Percentiles rank a stretch among this genome's conserved stretches.
These are phyloP conservation scores for Junonia oenone DNA, from an alignment of 2,888 invertebrate species.

Conservation along the genomic window DNA sequence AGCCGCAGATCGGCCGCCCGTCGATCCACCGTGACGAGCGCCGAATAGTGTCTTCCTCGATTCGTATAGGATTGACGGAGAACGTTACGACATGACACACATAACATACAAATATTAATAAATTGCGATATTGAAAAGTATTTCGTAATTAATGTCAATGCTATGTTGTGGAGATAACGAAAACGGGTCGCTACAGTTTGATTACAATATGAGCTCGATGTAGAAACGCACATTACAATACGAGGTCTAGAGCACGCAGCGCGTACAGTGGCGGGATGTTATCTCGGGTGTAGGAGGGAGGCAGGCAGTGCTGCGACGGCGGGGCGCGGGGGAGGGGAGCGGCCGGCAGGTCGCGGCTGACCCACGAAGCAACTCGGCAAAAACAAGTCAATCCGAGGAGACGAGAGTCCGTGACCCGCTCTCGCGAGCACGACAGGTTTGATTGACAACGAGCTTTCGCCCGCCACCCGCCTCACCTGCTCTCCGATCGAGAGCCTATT, in stretches of 20 bases:
- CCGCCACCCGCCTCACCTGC: slow-evolving; percentile 5
- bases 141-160: background rate
- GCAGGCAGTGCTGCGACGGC: background rate
- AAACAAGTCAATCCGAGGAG: slow-evolving; percentile 21
- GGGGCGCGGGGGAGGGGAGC: background rate
- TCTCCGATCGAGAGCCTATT: slow-evolving; percentile 3
- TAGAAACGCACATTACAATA: background rate
- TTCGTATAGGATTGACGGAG: background rate
- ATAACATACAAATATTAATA: background rate
- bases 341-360: slow-evolving; percentile 7
- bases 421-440: slow-evolving; percentile 14
- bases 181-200: background rate
- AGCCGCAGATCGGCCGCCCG: slow-evolving; percentile 24
- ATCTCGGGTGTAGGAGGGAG: slow-evolving; percentile 9
- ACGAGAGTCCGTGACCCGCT: slow-evolving; percentile 16
- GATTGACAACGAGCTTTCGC: slow-evolving; percentile 17
- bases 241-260: background rate
- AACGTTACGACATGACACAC: background rate
- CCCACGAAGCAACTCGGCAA: slow-evolving; percentile 13
- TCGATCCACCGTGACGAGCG: slow-evolving; percentile 12
- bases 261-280: slow-evolving; percentile 8
- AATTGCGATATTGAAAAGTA: background rate
- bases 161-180: background rate
- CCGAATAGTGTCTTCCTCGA: background rate
- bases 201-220: background rate